Percentiles rank a stretch among this genome's conserved stretches.
phyloP scores from a whole-genome alignment of 92 coral and sea anemone species.

The Diadumene lineata region DNA sequence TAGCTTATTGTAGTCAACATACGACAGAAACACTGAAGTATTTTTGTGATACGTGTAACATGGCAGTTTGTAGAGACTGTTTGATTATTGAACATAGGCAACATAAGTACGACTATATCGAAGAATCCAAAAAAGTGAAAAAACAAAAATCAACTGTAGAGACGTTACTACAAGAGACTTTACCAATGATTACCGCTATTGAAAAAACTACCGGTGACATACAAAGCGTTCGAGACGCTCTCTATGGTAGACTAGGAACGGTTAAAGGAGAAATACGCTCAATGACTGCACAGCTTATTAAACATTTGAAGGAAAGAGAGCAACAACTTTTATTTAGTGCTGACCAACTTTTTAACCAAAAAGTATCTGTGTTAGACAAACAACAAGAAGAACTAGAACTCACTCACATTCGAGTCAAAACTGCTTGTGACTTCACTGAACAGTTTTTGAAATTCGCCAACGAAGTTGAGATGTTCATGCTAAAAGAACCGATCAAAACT shows the following conservation, averaged over 20 bases:
- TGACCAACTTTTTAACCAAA: conserved; percentile 66
- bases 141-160: conserved; percentile 63
- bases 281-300: conserved; percentile 59
- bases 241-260: conserved; percentile 72
- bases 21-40: conserved; percentile 79
- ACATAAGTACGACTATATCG: conserved; percentile 86
- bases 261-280: conserved; percentile 75
- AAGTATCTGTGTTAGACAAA: conserved; percentile 52
- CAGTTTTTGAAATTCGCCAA: conserved; percentile 88
- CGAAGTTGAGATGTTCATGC: conserved; percentile 76
- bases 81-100: conserved; percentile 82
- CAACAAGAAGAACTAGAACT: conserved; percentile 65
- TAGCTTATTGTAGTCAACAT: conserved; percentile 78
- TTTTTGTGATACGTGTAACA: conserved; percentile 89
- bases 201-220: conserved; percentile 75
- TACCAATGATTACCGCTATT: conserved; percentile 46
- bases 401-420: conserved; percentile 55
- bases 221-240: conserved; percentile 57
- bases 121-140: conserved; percentile 75
- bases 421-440: conserved; percentile 75
- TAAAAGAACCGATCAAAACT: conserved; percentile 59
- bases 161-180: conserved; percentile 55
- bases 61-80: conserved; percentile 90
- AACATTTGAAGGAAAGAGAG: conserved; percentile 70
- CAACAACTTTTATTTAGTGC: conserved; percentile 70